Percentiles rank a stretch among this genome's conserved stretches.
phyloP scores from a whole-genome alignment of 2,888 invertebrate species.

The Ferrisia virgata region DNA sequence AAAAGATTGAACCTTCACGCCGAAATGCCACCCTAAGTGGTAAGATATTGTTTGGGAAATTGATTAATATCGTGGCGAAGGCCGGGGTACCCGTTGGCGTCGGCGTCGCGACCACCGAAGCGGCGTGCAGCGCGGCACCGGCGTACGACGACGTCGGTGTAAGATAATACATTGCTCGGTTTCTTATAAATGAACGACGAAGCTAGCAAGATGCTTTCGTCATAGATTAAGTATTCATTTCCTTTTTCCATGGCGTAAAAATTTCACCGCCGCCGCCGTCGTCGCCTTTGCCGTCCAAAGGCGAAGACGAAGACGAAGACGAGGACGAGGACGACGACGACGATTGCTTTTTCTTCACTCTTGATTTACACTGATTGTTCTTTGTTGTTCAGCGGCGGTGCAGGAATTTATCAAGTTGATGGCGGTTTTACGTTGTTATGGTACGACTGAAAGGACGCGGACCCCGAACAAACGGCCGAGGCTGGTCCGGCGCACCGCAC shows the following conservation, averaged over 20 bases:
- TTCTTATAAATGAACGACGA: slow-evolving; percentile 27
- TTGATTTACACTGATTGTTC: slow-evolving; percentile 32
- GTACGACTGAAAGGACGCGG: background rate
- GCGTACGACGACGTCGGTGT: background rate
- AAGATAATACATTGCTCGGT: slow-evolving; percentile 13
- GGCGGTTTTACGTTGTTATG: background rate
- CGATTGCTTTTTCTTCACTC: slow-evolving; percentile 22
- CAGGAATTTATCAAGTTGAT: slow-evolving; percentile 28
- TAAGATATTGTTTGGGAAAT: slow-evolving; percentile 26
- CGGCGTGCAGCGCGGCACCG: too few relatives aligned
- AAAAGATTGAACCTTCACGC: slow-evolving; percentile 9
- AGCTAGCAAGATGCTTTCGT: slow-evolving; percentile 18
- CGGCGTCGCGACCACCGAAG: background rate
- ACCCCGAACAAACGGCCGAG: background rate
- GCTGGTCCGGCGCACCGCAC: too few relatives aligned
- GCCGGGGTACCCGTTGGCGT: background rate
- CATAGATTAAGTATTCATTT: slow-evolving; percentile 32
- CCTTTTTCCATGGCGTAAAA: slow-evolving; percentile 16
- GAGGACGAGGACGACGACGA: too few relatives aligned
- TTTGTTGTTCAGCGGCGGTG: background rate
- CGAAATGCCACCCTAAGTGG: slow-evolving; percentile 17
- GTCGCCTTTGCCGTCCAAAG: too few relatives aligned
- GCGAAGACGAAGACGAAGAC: too few relatives aligned
- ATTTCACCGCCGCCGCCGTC: background rate
- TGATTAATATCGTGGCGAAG: slow-evolving; percentile 8